These are phyloP conservation scores for Characodon lateralis DNA, from an alignment of 2,797 vertebrate species.

Conservation along the genomic window DNA sequence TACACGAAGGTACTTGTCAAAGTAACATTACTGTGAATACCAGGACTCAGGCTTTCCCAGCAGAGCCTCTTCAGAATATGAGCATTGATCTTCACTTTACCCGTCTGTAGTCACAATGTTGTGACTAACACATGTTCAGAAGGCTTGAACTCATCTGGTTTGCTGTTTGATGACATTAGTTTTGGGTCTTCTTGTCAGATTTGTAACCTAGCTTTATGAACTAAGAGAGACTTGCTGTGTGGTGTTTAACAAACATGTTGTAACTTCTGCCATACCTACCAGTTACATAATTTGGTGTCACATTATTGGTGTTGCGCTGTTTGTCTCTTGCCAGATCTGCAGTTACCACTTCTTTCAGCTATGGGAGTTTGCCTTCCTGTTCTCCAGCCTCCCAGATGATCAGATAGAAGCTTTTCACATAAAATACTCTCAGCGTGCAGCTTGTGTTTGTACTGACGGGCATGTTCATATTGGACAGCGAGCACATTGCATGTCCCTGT, in stretches of 20 bases:
- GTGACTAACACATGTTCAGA: not conserved
- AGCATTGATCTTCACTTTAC: not conserved
- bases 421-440: constrained; percentile 4
- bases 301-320: constrained; percentile 25
- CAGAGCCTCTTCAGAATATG: not conserved
- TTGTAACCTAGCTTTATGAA: not conserved
- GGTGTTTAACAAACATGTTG: not conserved
- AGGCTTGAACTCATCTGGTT: not conserved
- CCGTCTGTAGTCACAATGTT: not conserved
- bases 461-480: not conserved
- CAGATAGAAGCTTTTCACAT: constrained; percentile 18
- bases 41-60: not conserved
- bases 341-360: constrained; percentile 28
- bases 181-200: not conserved
- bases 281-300: not conserved
- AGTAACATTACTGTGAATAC: not conserved
- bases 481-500: not conserved
- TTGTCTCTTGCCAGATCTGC: constrained; percentile 49
- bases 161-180: not conserved
- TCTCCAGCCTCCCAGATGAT: constrained; percentile 6
- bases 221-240: not conserved
- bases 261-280: constrained; percentile 2
- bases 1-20: not conserved
- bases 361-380: constrained; percentile 25
- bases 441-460: not conserved